Evolutionary conservation across 2,113 vertebrate species (phyloP), one percentile per base, ranked within the genome.

Genomic region (Fukomys damarensis): DNA sequence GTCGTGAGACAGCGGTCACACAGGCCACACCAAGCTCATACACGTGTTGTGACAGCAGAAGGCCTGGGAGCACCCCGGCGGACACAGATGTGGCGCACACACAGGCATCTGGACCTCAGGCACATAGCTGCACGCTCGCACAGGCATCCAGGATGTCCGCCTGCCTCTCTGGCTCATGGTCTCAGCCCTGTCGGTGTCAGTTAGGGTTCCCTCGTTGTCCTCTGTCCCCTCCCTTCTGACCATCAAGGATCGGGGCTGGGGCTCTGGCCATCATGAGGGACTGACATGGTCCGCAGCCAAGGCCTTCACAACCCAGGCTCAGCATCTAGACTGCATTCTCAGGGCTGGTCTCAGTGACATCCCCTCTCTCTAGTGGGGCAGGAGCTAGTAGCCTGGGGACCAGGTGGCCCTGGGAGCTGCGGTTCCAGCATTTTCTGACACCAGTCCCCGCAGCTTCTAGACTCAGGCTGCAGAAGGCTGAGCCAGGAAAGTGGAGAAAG

Each of bases 401-500:
- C 0, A 0, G 24, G 24, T n/a, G 11, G 56, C 0, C 56, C 16
- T 17, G 1, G 24, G n/a, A 52, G 30, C 52, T 93, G 63, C n/a
- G 72, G 59, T 4, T n/a, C 65, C 10, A 0, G 13, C 26, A 6
- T 49, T 82, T 43, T 35, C 28, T 41, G 65, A 83, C 26, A 14
- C 32, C 35, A 41, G 13, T 32, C 35, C 43, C 49, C 19, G 11
- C 12, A 38, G 38, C 58, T 38, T 46, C 58, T 70, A 19, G 41
- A n/a, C 38, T 7, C 19, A 38, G 61, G 35, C 46, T 56, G 49
- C 13, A 16, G 22, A 6, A 0, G 3, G 4, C 43, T 4, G 10
- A 74, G 89, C 63, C 61, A 10, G 52, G 77, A 35, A n/a, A 14
- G 56, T 11, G 7, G 81, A 66, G 32, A 52, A 7, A 41, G n/a